Evolutionary conservation across 2,888 invertebrate species (phyloP), one percentile per base, ranked within the genome.

Genomic region (Ornithoptera alexandrae): DNA sequence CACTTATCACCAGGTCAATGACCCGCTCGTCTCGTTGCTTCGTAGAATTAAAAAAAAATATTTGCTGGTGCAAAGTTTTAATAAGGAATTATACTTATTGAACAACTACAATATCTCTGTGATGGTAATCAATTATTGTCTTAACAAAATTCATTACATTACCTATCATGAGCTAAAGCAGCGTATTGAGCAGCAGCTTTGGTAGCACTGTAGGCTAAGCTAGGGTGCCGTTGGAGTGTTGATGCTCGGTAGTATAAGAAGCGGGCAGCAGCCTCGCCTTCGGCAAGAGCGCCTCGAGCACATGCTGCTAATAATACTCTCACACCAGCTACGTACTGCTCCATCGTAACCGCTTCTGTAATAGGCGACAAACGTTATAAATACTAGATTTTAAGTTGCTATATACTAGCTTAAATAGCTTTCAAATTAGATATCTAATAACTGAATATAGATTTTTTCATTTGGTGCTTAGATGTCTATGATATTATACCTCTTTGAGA

Each of bases 171-270:
- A 0, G 94, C 94, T 36, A 95, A 78, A 0, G 93, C 88, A 30
- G 94, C 94, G 76, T 94, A 95, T 68, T 93, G 90, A 0, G 94
- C 91, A 4, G 95, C 94, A 0, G 94, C 94, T 74, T 94, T 94
- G 0, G 94, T 94, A 0, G 95, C 94, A 10, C 91, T 89, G 77
- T 94, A 94, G 0, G 94, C 90, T 0, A 95, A 81, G 77, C 94
- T 94, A 0, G 93, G 93, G 74, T 95, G 95, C 8, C 92, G 87
- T 76, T 95, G 94, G 57, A 95, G 81, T 12, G 95, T 94, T 8
- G 95, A 94, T 0, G 95, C 94, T n/a, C 95, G 87, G 82, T 95
- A 95, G 84, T 94, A 95, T 7, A 95, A 84, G 79, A 94, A 95
- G 7, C 94, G 81, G 0, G 95, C 94, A 0, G 94, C 94, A 0